Evolutionary conservation across 2,888 invertebrate genomes (phyloP), one percentile per base, ranked within the genome.

Genomic region (Temnothorax unifasciatus): DNA sequence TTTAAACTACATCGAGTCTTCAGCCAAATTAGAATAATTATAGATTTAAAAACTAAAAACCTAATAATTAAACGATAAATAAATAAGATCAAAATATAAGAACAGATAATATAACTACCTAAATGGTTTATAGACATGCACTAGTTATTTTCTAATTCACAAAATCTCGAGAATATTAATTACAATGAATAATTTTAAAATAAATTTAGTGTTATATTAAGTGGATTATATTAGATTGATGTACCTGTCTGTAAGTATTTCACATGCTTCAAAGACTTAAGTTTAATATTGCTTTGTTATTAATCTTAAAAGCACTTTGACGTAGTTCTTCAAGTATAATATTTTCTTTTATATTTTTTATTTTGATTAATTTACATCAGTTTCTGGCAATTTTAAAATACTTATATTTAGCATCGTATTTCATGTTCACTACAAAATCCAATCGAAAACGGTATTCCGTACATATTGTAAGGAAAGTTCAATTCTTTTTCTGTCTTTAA

Each of bases 401-500:
- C n/a, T 38, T 63, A 38, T 34, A 13, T 38, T 34, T 50, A 69
- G 5, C 1, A 34, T 50, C 2, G 5, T 69, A 13, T 3, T 29
- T 69, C 3, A 5, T 3, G 0, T 34, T 9, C 29, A 29, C 18
- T 71, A 3, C 38, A 54, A 71, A 71, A 2, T 21, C 6, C 3
- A 11, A 54, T 54, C 3, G 1, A 11, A 57, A 57, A 57, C 0
- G 6, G n/a, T n/a, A 71, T 52, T 6, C 18, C 8, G 18, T 13
- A 44, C 61, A 61, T 15, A 21, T 21, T 74, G n/a, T 25, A 8
- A 61, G 15, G 0, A 75, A 75, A 61, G 9, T 74, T 21, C 5
- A 77, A 66, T 54, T 54, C 18, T 68, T 64, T 54, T 66, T 76
- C 11, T 66, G 13, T 11, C 13, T 66, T 52, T 41, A 77, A 77